Evolutionary conservation across 2,888 invertebrate genomes (phyloP).

Genomic region (Copidosoma aretas): DNA sequence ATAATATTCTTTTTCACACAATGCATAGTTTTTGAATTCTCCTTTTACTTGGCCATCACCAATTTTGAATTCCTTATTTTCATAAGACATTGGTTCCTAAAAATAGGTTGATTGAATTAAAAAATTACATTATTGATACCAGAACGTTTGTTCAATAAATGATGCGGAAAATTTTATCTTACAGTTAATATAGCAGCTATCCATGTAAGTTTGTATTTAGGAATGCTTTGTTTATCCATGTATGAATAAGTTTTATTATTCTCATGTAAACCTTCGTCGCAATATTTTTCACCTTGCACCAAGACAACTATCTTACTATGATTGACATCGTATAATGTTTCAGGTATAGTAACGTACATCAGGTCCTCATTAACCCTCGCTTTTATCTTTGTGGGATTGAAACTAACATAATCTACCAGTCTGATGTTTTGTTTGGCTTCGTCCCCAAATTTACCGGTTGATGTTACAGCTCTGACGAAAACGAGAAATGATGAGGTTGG

Average conservation of each 20-base stretch:
- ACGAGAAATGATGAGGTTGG: slow-evolving; percentile 45
- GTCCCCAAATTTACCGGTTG: slow-evolving; percentile 12
- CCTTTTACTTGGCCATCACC: slow-evolving; percentile 43
- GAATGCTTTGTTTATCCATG: neutral
- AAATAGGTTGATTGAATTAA: neutral
- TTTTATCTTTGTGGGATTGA: slow-evolving; percentile 28
- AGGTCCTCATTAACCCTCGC: slow-evolving; percentile 23
- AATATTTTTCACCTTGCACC: slow-evolving; percentile 41
- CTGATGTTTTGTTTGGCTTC: too few species aligned
- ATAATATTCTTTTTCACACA: slow-evolving; percentile 43
- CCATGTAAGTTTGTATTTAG: slow-evolving; percentile 24
- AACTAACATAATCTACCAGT: too few species aligned
- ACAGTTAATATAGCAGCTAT: slow-evolving; percentile 23
- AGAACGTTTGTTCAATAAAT: too few species aligned
- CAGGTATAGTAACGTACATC: slow-evolving; percentile 45
- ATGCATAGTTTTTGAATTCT: slow-evolving; percentile 39
- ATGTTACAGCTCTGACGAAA: slow-evolving; percentile 40
- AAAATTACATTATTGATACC: neutral
- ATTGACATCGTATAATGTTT: slow-evolving; percentile 42
- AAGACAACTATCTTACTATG: slow-evolving; percentile 39
- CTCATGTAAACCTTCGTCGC: slow-evolving; percentile 4
- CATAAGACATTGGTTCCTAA: slow-evolving; percentile 35
- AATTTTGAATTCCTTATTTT: slow-evolving; percentile 40
- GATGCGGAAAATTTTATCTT: neutral
- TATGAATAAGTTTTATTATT: neutral